Base-by-base conservation (phyloP, 1,140 invertebrate species). In the Anastrepha obliqua region DNA sequence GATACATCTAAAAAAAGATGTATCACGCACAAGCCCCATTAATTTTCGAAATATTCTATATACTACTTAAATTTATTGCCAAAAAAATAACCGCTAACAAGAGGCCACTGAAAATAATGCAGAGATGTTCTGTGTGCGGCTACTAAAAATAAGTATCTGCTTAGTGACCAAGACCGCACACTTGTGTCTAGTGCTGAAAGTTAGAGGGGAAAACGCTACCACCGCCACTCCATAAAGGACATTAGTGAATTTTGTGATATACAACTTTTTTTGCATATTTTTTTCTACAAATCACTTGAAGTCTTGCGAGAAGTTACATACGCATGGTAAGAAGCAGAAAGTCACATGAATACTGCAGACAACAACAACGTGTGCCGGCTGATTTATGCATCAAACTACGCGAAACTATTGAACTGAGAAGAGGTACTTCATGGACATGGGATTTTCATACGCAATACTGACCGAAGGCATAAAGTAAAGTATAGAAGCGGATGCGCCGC, bases 391-490 rank as follows among this genome's bases (percentile, higher is more conserved):
- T 1, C 42, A 17, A 17, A 11, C 13, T 42, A 13, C 15, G 2
- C 13, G 29, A 81, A 81, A 81, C 74, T 81, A 81, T 81, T 81
- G 44, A 81, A 81, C 47, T 55, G 51, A 81, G 74, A 9, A 51
- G 4, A 58, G 55, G 2, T 13, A 62, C 64, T 67, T 20, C 7
- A 67, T 7, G 64, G 64, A 20, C 11, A 15, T 17, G 5, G 15
- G 4, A 13, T 62, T 29, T 29, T 62, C 4, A 15, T 62, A 17
- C 60, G n/a, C n/a, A 62, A 62, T 17, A 62, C 29, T 1, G 29
- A 29, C 29, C 29, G 29, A 29, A 29, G 4, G 60, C 15, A 62
- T 55, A 17, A 4, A 81, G 29, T 81, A 81, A 13, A 81, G 17
- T 55, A 9, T 29, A 58, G 55, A 11, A 81, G n/a, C 51, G n/a